These are phyloP conservation scores for Habropoda laboriosa DNA, from an alignment of 1,140 invertebrate species.

Conservation along the genomic window DNA sequence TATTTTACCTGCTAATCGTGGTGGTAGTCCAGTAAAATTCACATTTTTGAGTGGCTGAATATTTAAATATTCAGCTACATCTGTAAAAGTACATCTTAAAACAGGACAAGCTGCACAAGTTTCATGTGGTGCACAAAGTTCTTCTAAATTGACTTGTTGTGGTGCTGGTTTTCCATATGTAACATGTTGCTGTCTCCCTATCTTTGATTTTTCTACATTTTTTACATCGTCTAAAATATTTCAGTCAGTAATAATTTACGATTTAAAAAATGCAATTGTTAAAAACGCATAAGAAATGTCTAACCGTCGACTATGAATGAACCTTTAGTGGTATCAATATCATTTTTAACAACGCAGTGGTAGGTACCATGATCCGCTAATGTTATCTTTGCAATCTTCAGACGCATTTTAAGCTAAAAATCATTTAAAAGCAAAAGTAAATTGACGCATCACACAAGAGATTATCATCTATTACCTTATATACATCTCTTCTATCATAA, in stretches of 20 bases:
- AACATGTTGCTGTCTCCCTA: constrained; percentile 56
- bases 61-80: constrained; percentile 67
- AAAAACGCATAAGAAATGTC: constrained; percentile 48
- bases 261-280: background rate
- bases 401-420: constrained; percentile 85
- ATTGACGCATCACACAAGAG: background rate
- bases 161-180: constrained; percentile 80
- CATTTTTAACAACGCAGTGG: constrained; percentile 92
- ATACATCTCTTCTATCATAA: constrained; percentile 81
- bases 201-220: constrained; percentile 51
- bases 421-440: constrained; percentile 13
- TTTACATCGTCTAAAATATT: constrained; percentile 60
- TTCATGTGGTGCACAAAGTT: constrained; percentile 80
- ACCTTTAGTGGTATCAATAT: constrained; percentile 89
- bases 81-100: constrained; percentile 76
- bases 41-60: constrained; percentile 71
- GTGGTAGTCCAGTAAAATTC: constrained; percentile 72
- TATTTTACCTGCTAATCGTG: constrained; percentile 73
- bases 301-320: constrained; percentile 88
- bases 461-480: constrained; percentile 78
- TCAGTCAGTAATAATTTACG: background rate
- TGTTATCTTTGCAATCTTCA: constrained; percentile 87
- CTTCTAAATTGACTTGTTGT: constrained; percentile 77
- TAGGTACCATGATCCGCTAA: constrained; percentile 88
- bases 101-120: constrained; percentile 78